Evolutionary conservation across 2,888 invertebrate genomes (phyloP).

Genomic region (Drosophila macrospina): DNA sequence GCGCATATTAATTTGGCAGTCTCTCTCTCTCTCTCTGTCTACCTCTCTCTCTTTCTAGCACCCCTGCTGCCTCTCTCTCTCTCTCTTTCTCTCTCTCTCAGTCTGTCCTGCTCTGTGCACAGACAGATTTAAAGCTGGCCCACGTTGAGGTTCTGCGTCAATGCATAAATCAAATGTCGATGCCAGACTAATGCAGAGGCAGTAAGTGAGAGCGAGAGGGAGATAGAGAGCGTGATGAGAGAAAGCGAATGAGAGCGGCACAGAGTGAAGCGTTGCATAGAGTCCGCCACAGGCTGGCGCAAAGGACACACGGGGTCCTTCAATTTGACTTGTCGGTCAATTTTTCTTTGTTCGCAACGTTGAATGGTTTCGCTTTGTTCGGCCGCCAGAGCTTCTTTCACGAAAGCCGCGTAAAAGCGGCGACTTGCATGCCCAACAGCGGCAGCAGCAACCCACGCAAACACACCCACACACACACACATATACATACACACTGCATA

Average conservation of each 20-base stretch:
- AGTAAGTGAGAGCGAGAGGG: background rate
- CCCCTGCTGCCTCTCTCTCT: background rate
- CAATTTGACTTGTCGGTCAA: slow-evolving; percentile 51
- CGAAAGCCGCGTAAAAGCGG: slow-evolving; percentile 8
- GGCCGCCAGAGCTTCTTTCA: background rate
- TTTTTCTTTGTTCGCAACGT: slow-evolving; percentile 46
- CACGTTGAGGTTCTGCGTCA: slow-evolving; percentile 21
- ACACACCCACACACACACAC: slow-evolving; percentile 3
- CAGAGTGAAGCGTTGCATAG: background rate
- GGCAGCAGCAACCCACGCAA: slow-evolving; percentile 6
- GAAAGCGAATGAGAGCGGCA: background rate
- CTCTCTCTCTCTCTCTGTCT: background rate
- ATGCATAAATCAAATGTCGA: slow-evolving; percentile 55
- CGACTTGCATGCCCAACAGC: slow-evolving; percentile 8
- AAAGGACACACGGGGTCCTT: slow-evolving; percentile 30
- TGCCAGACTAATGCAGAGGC: slow-evolving; percentile 21
- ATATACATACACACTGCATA: slow-evolving; percentile 1
- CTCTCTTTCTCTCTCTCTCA: background rate
- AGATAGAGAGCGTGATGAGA: background rate
- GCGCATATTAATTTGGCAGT: slow-evolving; percentile 45
- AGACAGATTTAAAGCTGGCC: background rate
- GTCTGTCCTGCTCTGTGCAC: background rate
- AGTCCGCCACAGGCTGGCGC: background rate
- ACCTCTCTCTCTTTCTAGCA: background rate
- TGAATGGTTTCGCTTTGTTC: slow-evolving; percentile 15